Percentiles rank a stretch among this genome's conserved stretches.
These are phyloP conservation scores for Anniella stebbinsi DNA, from an alignment of 2,797 vertebrate genomes.

Conservation along the genomic window DNA sequence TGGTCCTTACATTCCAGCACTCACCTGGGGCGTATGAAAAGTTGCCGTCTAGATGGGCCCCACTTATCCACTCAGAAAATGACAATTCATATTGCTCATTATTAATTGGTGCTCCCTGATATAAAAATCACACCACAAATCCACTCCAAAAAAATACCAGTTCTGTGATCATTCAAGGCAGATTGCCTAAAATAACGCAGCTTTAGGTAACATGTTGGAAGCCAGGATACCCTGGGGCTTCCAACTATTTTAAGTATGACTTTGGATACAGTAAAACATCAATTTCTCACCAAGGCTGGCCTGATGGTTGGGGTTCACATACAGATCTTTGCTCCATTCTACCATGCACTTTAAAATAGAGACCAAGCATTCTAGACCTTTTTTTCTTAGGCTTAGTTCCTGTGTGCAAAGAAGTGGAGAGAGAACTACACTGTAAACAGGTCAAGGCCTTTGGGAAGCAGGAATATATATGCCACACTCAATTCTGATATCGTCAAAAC, in stretches of 20 bases:
- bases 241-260: not conserved
- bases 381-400: conserved; percentile 97
- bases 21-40: not conserved
- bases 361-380: conserved; percentile 96
- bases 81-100: not conserved
- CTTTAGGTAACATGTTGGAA: not conserved
- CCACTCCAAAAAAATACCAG: not conserved
- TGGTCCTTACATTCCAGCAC: not conserved
- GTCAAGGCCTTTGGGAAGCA: not conserved
- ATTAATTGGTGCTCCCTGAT: not conserved
- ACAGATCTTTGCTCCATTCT: conserved; percentile 98
- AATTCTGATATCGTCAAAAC: not conserved
- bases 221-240: not conserved
- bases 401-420: conserved; percentile 65
- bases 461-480: not conserved
- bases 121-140: not conserved
- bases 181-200: not conserved
- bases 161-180: not conserved
- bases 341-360: conserved; percentile 99
- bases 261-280: not conserved
- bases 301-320: conserved; percentile 97
- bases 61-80: not conserved
- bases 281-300: conserved; percentile 89
- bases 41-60: not conserved
- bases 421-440: not conserved